Evolutionary conservation across 2,797 vertebrate genomes (phyloP).

Genomic region (Oryzias sinensis): DNA sequence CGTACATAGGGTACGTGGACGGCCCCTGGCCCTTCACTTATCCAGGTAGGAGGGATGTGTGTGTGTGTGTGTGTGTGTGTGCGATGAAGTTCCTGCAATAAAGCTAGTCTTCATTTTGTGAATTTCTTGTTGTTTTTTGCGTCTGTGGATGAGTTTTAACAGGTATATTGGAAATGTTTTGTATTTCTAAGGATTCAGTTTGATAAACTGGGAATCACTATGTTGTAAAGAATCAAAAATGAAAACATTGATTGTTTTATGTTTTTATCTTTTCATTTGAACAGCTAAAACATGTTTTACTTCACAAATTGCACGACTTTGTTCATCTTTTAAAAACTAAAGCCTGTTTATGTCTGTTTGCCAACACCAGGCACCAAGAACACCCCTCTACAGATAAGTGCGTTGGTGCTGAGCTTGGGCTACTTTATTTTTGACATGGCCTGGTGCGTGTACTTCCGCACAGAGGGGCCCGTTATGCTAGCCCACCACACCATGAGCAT

Average conservation of each 20-base stretch:
- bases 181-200: no score
- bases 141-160: no score
- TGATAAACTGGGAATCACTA: no score
- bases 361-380: slow-evolving; percentile 85
- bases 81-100: not conserved
- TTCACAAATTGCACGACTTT: not conserved
- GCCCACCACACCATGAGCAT: slow-evolving; percentile 95
- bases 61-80: not conserved
- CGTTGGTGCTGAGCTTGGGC: slow-evolving; percentile 88
- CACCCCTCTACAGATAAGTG: slow-evolving; percentile 87
- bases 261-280: not conserved
- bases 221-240: no score
- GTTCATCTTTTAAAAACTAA: not conserved
- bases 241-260: not conserved
- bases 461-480: slow-evolving; percentile 92
- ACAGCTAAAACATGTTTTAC: not conserved
- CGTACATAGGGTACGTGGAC: slow-evolving; percentile 92
- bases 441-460: slow-evolving; percentile 95
- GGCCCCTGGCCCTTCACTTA: slow-evolving; percentile 94
- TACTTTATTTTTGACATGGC: slow-evolving; percentile 96
- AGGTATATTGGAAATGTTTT: no score
- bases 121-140: no score
- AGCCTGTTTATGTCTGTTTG: slow-evolving; percentile 23
- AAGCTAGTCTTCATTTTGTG: no score
- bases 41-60: slow-evolving; percentile 79